Evolutionary conservation across 2,888 invertebrate genomes (phyloP).

Genomic region (Melanargia galathea): DNA sequence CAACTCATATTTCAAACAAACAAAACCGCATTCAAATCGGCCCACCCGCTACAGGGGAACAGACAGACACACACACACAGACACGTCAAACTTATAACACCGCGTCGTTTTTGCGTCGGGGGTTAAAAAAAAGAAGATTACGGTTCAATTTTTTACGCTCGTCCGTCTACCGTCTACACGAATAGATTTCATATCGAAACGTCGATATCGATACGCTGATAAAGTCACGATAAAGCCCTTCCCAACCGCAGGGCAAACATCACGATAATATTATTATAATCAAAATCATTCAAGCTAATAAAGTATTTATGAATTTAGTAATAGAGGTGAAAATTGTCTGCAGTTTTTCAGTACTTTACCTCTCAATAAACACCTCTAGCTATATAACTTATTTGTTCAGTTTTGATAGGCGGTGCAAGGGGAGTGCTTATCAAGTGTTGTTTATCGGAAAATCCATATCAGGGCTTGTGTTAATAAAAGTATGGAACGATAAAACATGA

Average conservation of each 20-base stretch:
- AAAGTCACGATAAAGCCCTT: conserved; percentile 39
- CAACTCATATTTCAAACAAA: too few relatives aligned
- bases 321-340: conserved; percentile 25
- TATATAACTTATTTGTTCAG: conserved; percentile 30
- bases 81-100: too few relatives aligned
- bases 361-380: conserved; percentile 14
- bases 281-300: conserved; percentile 21
- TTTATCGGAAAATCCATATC: conserved; percentile 37
- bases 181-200: conserved; percentile 31
- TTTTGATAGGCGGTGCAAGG: conserved; percentile 30
- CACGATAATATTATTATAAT: conserved; percentile 27
- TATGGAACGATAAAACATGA: not conserved
- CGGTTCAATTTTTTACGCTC: conserved; percentile 18
- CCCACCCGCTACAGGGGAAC: too few relatives aligned
- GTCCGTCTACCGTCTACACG: conserved; percentile 20
- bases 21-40: too few relatives aligned
- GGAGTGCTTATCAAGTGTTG: conserved; percentile 21
- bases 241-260: conserved; percentile 28
- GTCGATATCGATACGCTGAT: conserved; percentile 39
- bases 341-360: not conserved
- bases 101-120: too few relatives aligned
- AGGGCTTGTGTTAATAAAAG: not conserved
- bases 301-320: not conserved
- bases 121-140: conserved; percentile 6
- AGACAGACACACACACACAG: too few relatives aligned